Evolutionary conservation across 92 coral and sea anemone genomes (phyloP), one percentile per base, ranked within the genome.

Genomic region (Plumapathes pennacea): DNA sequence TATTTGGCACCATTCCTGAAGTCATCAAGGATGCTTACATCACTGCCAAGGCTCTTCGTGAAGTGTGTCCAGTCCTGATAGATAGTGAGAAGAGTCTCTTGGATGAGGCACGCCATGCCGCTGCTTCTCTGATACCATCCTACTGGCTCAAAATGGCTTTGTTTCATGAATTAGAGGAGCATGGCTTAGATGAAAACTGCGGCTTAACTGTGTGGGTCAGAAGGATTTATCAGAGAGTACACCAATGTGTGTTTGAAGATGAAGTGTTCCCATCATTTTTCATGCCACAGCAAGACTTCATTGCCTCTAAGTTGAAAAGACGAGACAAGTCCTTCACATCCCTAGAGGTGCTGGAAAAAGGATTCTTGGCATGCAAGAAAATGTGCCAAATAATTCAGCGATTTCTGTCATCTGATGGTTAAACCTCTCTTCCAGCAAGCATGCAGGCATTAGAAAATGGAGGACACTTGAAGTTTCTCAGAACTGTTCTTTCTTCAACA

Each of bases 131-230:
- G 49, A 25, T 71, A 19, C 60, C 59, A 8, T 71, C 78, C 10
- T 71, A 41, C 51, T 71, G 78, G 78, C 59, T 71, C n/a, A 71
- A 71, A 61, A 71, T 33, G 70, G 71, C 78, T 25, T 27, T 71
- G 40, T 61, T 60, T 60, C 71, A 71, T n/a, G 78, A 46, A 31
- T 30, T 71, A 29, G 61, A 71, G 32, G 38, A 37, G 22, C 60
- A 60, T 32, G 78, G 78, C 32, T 24, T 36, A 13, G 60, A 60
- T 28, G 71, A 60, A 13, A 62, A 34, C 2, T 21, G 32, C 78
- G 49, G 60, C 43, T 49, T 71, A 62, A 40, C 49, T n/a, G 71
- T 47, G 26, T 71, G 78, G 78, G 58, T 71, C 50, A 25, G 45
- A 68, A 52, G 76, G 33, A 68, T 68, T 24, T 68, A 29, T 56